Conservation (phyloP, 2,113 vertebrate species). For the Plestiodon gilberti region DNA sequence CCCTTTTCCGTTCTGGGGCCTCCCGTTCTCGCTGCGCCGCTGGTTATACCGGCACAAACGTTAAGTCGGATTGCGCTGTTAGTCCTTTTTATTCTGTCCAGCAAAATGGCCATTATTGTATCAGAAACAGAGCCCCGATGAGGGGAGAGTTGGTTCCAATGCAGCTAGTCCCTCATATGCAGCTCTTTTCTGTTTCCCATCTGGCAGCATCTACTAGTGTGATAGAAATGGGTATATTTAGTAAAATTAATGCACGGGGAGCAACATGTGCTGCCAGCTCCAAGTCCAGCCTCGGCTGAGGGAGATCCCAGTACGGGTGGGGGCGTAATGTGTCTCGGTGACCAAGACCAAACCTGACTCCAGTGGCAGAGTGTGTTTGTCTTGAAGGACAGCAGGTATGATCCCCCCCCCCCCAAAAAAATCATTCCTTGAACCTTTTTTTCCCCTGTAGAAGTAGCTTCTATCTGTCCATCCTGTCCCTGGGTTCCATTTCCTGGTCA, state of each 20-base stretch:
- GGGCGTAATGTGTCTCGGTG: neutral
- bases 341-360: neutral
- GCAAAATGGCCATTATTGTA: neutral
- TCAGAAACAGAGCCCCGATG: neutral
- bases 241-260: neutral
- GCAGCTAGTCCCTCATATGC: neutral
- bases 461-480: neutral
- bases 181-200: neutral
- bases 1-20: too few species aligned
- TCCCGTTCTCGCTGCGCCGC: too few species aligned
- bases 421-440: neutral
- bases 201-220: too few species aligned
- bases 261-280: neutral
- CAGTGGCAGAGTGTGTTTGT: neutral
- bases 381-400: neutral
- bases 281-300: neutral
- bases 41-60: too few species aligned
- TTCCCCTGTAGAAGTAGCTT: neutral
- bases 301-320: neutral
- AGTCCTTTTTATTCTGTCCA: neutral
- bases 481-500: slow-evolving; percentile 25
- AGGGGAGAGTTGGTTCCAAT: neutral
- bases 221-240: neutral
- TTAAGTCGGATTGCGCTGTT: too few species aligned
- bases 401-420: neutral